Evolutionary conservation across 2,797 vertebrate genomes (phyloP).

Genomic region (Chelonia mydas): DNA sequence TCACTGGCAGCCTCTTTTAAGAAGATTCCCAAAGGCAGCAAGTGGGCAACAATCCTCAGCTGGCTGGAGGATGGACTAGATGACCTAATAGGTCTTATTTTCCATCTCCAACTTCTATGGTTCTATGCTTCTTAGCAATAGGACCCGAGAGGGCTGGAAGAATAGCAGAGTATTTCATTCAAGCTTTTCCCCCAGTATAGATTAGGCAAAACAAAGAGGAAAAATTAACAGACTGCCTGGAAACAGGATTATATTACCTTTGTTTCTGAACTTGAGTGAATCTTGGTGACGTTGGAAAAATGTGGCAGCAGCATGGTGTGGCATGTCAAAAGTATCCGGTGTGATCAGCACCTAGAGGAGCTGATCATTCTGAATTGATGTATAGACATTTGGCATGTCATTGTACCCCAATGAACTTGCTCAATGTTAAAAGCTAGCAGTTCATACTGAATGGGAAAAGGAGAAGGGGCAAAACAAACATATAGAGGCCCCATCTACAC

Average conservation of each 20-base stretch:
- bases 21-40: slow-evolving; percentile 32
- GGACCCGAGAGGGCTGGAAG: background rate
- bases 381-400: background rate
- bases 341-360: background rate
- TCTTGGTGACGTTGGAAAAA: background rate
- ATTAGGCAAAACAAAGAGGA: background rate
- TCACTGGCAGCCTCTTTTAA: background rate
- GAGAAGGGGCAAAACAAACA: background rate
- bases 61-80: background rate
- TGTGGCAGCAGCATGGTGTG: background rate
- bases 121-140: background rate
- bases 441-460: background rate
- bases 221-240: background rate
- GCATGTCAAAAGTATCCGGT: background rate
- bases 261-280: background rate
- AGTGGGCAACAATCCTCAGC: background rate
- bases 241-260: background rate
- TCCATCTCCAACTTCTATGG: background rate
- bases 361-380: background rate
- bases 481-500: background rate
- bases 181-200: background rate
- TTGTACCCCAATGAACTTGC: background rate
- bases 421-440: background rate
- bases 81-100: background rate
- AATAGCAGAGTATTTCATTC: background rate